A percentile compares a stretch with the other conserved stretches of the same genome.
phyloP scores from a whole-genome alignment of 2,113 vertebrate genomes.

The Xiphorhynchus elegans region DNA sequence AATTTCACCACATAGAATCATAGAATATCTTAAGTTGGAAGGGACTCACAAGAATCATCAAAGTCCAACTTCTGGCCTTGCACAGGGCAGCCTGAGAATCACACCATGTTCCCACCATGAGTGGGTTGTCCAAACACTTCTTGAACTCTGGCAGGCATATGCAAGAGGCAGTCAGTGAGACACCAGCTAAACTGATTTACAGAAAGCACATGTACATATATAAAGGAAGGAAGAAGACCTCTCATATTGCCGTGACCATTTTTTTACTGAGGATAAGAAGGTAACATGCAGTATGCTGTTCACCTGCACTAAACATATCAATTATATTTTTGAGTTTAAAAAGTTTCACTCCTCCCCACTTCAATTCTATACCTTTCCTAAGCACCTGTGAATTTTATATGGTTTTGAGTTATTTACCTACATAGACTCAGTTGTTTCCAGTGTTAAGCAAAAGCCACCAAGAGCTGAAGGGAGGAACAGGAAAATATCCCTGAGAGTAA shows the following conservation, averaged over 20 bases:
- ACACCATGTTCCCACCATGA: neutral
- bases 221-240: neutral
- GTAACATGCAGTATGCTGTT: neutral
- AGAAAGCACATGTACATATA: neutral
- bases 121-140: neutral
- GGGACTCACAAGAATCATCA: neutral
- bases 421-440: neutral
- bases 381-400: neutral
- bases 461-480: neutral
- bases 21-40: neutral
- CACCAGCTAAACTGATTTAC: neutral
- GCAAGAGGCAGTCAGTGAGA: neutral
- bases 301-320: neutral
- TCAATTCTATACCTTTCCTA: neutral
- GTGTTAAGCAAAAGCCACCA: neutral
- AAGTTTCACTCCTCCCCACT: neutral
- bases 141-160: neutral
- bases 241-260: neutral
- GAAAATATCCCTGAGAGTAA: neutral
- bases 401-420: neutral
- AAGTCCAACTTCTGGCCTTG: neutral
- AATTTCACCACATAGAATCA: neutral
- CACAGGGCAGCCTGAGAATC: neutral
- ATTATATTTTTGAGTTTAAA: neutral
- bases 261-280: neutral